phyloP scores from a whole-genome alignment of 2,888 invertebrate genomes.

The Zaprionus obscuricornis region DNA sequence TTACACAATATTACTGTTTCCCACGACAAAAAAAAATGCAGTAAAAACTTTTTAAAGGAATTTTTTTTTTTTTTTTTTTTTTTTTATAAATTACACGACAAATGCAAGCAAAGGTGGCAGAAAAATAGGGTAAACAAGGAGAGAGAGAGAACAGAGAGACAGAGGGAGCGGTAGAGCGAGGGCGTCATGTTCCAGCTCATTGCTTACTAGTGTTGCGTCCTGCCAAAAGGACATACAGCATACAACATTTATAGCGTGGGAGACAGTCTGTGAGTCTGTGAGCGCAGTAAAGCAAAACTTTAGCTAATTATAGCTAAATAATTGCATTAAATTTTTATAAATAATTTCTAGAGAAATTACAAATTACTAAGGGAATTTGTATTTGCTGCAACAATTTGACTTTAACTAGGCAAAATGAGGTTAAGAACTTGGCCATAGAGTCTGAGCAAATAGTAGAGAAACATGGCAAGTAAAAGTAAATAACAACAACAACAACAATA shows the following conservation, averaged over 20 bases:
- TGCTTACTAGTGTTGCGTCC: conserved; percentile 51
- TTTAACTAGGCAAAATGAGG: conserved; percentile 54
- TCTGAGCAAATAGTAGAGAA: conserved; percentile 47
- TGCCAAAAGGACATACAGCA: conserved; percentile 51
- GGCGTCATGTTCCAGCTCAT: conserved; percentile 57
- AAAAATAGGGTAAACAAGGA: no score
- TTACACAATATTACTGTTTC: conserved; percentile 40
- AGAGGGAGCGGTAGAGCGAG: no score
- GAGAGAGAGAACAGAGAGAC: no score
- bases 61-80: conserved; percentile 6
- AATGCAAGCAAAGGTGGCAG: conserved; percentile 39
- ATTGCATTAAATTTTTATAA: not conserved
- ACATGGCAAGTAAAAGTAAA: conserved; percentile 45
- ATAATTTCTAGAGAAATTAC: not conserved
- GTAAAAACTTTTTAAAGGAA: conserved; percentile 25
- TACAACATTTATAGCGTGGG: conserved; percentile 53
- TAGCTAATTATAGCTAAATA: no score
- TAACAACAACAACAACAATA: conserved; percentile 30
- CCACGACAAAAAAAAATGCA: conserved; percentile 53
- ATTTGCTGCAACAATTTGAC: no score
- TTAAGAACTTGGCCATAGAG: conserved; percentile 33
- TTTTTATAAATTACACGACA: conserved; percentile 71
- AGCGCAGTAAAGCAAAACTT: not conserved
- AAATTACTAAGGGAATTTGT: not conserved
- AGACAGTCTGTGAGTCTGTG: conserved; percentile 26